Base-by-base conservation (phyloP, 2,888 invertebrate genomes). In the Drosophila nr. fundita region DNA sequence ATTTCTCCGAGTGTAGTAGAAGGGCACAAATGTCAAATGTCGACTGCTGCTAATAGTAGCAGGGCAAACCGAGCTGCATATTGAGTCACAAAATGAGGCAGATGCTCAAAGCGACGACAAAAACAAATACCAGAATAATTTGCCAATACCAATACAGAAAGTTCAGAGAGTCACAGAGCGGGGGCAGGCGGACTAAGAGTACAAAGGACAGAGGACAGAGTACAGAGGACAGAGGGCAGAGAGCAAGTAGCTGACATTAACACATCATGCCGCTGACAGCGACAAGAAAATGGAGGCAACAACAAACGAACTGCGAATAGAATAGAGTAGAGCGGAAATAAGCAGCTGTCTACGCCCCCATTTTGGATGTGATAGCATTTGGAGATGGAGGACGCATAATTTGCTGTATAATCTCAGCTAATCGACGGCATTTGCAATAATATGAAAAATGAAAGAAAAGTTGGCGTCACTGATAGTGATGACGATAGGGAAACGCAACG, bases 371-470 rank as follows among this genome's bases (percentile, higher is more conserved):
- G 29, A 15, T 30, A n/a, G n/a, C n/a, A 10, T 60, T 34, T 60
- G 34, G 11, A 30, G 30, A 18, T 29, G 57, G 21, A 27, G 40
- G 52, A 59, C 73, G 84, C 90, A 87, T 90, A 89, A 90, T 89
- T 89, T 83, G 87, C 87, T 81, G 60, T 82, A 84, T 87, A 87
- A 87, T 87, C 89, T 81, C 81, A 82, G 79, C 87, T 87, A 87
- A 87, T 87, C 87, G 90, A 87, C 82, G 73, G 83, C 87, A 89
- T 87, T 90, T 87, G 90, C 83, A 77, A 87, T 87, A 81, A 82
- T 84, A 84, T 89, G 87, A 89, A 81, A 83, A 88, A 90, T 88
- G 82, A 76, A 76, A 71, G 80, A 67, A 76, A 90, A 86, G 57
- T 87, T 84, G 62, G 69, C 85, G 68, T 73, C 68, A 58, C 89